Conservation (phyloP, 2,113 vertebrate species). For the Aythya baeri region DNA sequence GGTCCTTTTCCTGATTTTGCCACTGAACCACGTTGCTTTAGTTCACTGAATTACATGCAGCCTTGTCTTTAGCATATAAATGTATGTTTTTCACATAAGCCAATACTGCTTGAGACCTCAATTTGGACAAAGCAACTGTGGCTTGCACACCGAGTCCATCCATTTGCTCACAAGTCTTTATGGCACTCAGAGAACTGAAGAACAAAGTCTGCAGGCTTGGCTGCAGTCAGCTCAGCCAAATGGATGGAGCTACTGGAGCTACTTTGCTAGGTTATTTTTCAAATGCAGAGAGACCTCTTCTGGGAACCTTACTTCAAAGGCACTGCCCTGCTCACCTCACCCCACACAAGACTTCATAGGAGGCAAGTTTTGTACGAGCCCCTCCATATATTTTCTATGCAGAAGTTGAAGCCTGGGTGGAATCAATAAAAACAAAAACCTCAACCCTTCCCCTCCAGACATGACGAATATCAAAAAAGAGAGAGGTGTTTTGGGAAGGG, state of each 20-base stretch:
- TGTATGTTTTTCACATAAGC: neutral
- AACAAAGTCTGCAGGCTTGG: fast-evolving
- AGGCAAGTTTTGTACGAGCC: neutral
- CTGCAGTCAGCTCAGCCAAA: neutral
- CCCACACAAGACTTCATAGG: neutral
- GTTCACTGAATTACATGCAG: neutral
- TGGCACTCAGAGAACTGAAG: neutral
- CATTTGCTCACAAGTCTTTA: neutral
- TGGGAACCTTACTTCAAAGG: neutral
- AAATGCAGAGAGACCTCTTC: neutral
- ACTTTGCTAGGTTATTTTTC: neutral
- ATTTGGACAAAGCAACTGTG: neutral
- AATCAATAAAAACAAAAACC: neutral
- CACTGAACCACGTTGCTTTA: neutral
- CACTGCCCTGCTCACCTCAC: neutral
- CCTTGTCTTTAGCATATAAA: neutral
- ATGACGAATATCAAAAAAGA: fast-evolving
- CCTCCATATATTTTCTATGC: neutral
- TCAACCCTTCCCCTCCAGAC: neutral
- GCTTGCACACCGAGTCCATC: fast-evolving
- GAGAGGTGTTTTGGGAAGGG: neutral
- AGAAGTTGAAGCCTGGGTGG: neutral
- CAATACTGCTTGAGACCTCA: neutral
- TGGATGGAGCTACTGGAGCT: neutral
- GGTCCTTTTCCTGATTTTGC: neutral